Base-by-base conservation (phyloP, 2,797 vertebrate genomes). In the Trematomus bernacchii region DNA sequence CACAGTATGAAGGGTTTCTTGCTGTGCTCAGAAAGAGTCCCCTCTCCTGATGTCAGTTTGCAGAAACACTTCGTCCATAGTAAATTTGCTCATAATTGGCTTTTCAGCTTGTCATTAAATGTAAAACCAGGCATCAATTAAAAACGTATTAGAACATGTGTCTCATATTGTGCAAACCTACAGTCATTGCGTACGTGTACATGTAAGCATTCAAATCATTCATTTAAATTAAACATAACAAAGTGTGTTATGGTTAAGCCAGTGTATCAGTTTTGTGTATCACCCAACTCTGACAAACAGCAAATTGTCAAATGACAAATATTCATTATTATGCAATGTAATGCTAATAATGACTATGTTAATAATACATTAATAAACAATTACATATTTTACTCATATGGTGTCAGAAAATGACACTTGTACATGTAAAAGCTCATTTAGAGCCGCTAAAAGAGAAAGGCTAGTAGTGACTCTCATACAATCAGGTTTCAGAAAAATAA, bases 81-180 rank as follows among this genome's bases (percentile, higher is more conserved):
- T 61, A 75, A 69, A 80, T 67, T 40, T 76, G 61, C 69, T 78
- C 67, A 70, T 90, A 91, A 91, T 86, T 87, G 80, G 77, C 80
- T 87, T 83, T 55, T 80, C 76, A 72, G 66, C 52, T 69, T 72
- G 77, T 82, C 74, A 79, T 86, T 76, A 82, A 55, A n/a, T 40
- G 21, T 52, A 44, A 60, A 75, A 76, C 52, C 60, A 77, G 40
- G 65, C 33, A 10, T 81, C 72, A 82, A 76, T 87, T 77, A 82
- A 47, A 30, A 47, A 67, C 44, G 64, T 57, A 69, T 83, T 76
- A 71, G 14, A 84, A 75, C 33, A 55, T 50, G 60, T 44, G 66
- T 15, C 48, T 79, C 21, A 46, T 73, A 47, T 61, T 30, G 37
- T 48, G 46, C 9, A 40, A 63, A 48, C 30, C 8, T 6, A 58